A percentile compares a stretch with the other conserved stretches of the same genome.
Conservation (phyloP, 2,113 vertebrate genomes). For the Tricholaema leucomelas region DNA sequence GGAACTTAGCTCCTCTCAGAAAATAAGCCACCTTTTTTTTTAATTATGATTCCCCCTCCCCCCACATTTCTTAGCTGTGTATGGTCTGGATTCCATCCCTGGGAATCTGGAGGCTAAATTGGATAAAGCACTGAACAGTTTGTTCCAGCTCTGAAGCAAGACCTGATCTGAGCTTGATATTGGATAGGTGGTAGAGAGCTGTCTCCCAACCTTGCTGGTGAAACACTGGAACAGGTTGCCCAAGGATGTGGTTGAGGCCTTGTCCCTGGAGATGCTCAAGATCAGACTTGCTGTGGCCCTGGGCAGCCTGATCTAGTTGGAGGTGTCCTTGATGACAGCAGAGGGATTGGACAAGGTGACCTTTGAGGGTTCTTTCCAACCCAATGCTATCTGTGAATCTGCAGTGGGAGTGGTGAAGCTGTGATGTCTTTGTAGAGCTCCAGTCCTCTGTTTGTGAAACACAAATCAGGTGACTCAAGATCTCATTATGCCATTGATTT, state of each 20-base stretch:
- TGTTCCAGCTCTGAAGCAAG: accelerated
- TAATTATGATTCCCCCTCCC: background rate
- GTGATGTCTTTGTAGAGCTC: background rate
- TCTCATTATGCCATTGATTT: background rate
- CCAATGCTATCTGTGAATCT: too few relatives aligned
- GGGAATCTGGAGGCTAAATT: background rate
- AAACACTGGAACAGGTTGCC: too few relatives aligned
- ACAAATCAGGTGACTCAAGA: background rate
- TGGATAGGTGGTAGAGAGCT: background rate
- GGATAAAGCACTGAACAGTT: background rate
- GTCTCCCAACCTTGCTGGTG: background rate
- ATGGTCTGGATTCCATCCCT: background rate
- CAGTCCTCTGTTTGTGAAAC: background rate
- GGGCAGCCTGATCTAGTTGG: too few relatives aligned
- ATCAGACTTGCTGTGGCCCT: too few relatives aligned
- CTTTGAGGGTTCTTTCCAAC: too few relatives aligned
- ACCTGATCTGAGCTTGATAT: background rate
- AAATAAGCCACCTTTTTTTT: background rate
- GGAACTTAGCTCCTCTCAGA: background rate
- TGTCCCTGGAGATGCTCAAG: too few relatives aligned
- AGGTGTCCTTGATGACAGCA: too few relatives aligned
- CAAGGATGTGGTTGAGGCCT: too few relatives aligned
- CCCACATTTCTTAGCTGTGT: background rate
- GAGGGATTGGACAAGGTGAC: too few relatives aligned
- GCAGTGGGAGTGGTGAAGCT: background rate